Percentiles rank a stretch among this genome's conserved stretches.
Evolutionary conservation across 1,140 invertebrate genomes (phyloP).

Genomic region (Drosophila pectinifera): DNA sequence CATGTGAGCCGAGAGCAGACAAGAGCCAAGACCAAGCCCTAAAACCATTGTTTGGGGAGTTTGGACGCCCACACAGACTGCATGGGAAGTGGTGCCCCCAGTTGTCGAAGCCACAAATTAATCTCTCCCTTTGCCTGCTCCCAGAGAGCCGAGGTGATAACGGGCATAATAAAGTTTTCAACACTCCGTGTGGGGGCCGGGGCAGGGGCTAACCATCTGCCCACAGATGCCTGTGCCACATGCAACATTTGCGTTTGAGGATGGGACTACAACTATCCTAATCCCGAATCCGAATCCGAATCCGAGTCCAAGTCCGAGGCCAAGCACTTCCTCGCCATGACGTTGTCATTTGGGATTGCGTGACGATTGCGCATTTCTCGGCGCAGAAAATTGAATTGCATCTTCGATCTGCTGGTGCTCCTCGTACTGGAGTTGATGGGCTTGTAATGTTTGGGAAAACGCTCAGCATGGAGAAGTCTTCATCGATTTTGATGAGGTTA

Average conservation of each 20-base stretch:
- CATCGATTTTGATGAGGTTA: conserved; percentile 14
- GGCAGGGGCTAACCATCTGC: conserved; percentile 16
- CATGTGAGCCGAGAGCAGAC: conserved; percentile 15
- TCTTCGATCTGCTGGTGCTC: conserved; percentile 25
- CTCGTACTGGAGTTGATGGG: conserved; percentile 56
- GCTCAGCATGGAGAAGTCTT: conserved; percentile 13
- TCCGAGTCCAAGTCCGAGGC: conserved; percentile 5
- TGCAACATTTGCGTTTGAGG: conserved; percentile 41
- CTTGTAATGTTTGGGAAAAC: conserved; percentile 47
- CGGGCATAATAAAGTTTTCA: conserved; percentile 70
- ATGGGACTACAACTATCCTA: not conserved
- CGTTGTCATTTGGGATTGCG: conserved; percentile 64
- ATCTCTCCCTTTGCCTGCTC: conserved; percentile 51
- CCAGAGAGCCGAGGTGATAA: conserved; percentile 40
- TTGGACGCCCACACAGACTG: conserved; percentile 37
- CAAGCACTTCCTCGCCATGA: conserved; percentile 43
- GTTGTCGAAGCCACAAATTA: conserved; percentile 56
- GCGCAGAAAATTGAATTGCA: conserved; percentile 34
- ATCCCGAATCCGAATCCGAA: conserved; percentile 3
- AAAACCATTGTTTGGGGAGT: conserved; percentile 38
- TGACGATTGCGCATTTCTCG: conserved; percentile 57
- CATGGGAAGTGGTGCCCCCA: conserved; percentile 20
- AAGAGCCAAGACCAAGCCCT: conserved; percentile 18
- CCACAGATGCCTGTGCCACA: conserved; percentile 36
- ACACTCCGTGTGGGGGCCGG: conserved; percentile 35